Conservation (phyloP, 2,113 vertebrate genomes). For the Phyllostomus hastatus region DNA sequence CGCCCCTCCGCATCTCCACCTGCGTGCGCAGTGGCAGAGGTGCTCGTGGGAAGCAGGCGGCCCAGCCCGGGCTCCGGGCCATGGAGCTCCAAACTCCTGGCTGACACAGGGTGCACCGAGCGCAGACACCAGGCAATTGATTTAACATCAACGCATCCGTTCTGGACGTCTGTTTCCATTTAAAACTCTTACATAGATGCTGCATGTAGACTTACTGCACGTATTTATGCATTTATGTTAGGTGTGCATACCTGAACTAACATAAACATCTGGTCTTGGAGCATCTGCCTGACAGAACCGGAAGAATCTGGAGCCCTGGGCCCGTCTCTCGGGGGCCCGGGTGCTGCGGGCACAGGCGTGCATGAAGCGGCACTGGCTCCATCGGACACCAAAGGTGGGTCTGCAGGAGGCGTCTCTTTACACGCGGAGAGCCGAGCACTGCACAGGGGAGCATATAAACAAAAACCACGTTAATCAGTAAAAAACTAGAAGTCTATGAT, state of each 20-base stretch:
- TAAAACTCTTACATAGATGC: not conserved
- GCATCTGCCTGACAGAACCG: constrained; percentile 82
- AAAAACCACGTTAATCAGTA: not conserved
- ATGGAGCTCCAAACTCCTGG: not conserved
- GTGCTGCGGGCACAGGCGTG: constrained; percentile 11
- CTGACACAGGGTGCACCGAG: not conserved
- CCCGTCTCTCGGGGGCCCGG: constrained; percentile 21
- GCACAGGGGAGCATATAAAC: not conserved
- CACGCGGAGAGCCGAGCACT: constrained; percentile 52
- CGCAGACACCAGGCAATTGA: not conserved
- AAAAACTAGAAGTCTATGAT: not conserved
- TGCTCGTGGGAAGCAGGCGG: not conserved
- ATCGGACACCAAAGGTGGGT: constrained; percentile 23
- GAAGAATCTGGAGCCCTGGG: constrained; percentile 51
- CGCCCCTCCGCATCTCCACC: not conserved
- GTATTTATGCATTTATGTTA: not conserved
- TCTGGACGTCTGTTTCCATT: not conserved
- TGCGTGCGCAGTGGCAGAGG: not conserved
- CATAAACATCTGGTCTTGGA: constrained; percentile 93
- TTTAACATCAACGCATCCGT: not conserved
- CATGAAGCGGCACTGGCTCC: constrained; percentile 41
- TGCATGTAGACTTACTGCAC: not conserved
- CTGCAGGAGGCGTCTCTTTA: not conserved
- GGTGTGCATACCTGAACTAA: constrained; percentile 89
- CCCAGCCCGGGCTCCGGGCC: not conserved